phyloP scores from a whole-genome alignment of 53 echinoderm and acorn worm species.

The Antedon mediterranea region DNA sequence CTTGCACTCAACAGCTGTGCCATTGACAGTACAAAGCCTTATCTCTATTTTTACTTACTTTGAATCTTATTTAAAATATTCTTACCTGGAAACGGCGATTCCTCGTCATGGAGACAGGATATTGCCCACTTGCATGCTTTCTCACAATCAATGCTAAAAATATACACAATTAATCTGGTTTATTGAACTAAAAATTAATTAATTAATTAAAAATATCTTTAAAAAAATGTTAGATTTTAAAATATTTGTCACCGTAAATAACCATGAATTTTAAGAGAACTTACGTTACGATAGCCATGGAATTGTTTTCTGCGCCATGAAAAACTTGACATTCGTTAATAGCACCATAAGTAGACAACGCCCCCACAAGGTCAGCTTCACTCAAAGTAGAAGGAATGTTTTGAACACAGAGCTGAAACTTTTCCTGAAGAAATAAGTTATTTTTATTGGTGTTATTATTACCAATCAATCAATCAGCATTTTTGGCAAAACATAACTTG shows the following conservation, averaged over 20 bases:
- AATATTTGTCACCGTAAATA: too few species aligned
- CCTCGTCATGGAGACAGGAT: conserved; percentile 37
- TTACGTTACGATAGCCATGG: conserved; percentile 68
- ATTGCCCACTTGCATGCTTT: conserved; percentile 46
- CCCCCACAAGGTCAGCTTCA: conserved; percentile 36
- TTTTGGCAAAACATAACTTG: too few species aligned
- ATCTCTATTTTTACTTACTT: too few species aligned
- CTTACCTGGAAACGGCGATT: conserved; percentile 78
- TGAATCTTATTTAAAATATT: too few species aligned
- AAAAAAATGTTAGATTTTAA: too few species aligned
- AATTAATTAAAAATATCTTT: too few species aligned
- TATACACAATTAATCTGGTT: not conserved
- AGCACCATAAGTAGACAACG: conserved; percentile 48
- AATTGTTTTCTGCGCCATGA: conserved; percentile 37
- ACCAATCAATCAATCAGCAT: too few species aligned
- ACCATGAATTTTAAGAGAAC: not conserved
- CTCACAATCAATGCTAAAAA: conserved; percentile 38
- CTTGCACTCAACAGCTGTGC: too few species aligned
- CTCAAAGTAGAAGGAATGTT: conserved; percentile 31
- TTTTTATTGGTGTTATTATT: too few species aligned
- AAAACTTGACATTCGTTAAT: conserved; percentile 49
- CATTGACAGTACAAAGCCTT: too few species aligned
- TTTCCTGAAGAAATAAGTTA: not conserved
- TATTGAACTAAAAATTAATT: too few species aligned
- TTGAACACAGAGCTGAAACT: not conserved